Evolutionary conservation across 2,888 invertebrate species (phyloP).

Genomic region (Chrysolina oricalcia): DNA sequence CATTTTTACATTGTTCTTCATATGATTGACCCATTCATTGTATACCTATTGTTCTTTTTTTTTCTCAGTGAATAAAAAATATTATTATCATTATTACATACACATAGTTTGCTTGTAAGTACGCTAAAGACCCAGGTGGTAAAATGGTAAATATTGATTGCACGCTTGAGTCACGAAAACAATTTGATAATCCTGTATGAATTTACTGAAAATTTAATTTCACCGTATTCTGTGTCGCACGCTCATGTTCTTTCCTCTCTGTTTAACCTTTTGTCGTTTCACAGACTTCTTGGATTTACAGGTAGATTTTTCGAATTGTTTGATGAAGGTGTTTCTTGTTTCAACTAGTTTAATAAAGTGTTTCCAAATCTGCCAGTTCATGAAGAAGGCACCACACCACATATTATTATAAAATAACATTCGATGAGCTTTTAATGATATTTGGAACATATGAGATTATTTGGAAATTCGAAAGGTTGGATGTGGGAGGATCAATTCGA

Average conservation of each 20-base stretch:
- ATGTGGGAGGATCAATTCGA: conserved; percentile 31
- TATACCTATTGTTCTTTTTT: no score
- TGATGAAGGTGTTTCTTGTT: conserved; percentile 56
- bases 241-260: conserved; percentile 44
- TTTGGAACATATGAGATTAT: conserved; percentile 30
- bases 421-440: conserved; percentile 39
- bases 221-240: neutral
- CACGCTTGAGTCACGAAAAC: no score
- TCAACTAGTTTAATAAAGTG: conserved; percentile 54
- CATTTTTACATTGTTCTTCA: no score
- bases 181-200: no score
- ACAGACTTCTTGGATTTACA: conserved; percentile 49
- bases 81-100: no score
- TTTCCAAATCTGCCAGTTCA: conserved; percentile 43
- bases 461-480: conserved; percentile 30
- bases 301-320: conserved; percentile 61
- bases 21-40: no score
- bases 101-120: no score
- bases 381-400: conserved; percentile 17
- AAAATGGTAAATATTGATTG: no score
- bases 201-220: neutral
- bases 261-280: conserved; percentile 49
- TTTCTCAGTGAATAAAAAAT: no score
- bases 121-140: no score
- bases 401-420: conserved; percentile 40